phyloP scores from a whole-genome alignment of 2,888 invertebrate genomes.

The Congeria kusceri region DNA sequence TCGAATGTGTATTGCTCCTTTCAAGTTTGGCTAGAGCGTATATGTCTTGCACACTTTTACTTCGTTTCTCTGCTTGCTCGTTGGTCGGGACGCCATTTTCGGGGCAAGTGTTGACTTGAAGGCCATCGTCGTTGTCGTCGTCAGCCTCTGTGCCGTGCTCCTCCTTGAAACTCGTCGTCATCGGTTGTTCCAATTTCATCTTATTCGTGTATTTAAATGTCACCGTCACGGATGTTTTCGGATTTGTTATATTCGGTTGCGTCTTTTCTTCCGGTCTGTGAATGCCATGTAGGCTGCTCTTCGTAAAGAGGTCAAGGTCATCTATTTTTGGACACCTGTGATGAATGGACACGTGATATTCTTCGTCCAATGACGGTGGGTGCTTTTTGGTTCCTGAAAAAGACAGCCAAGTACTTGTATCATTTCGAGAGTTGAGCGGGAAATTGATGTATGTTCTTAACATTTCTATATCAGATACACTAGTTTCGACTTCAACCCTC shows the following conservation, averaged over 20 bases:
- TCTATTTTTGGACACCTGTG: conserved; percentile 48
- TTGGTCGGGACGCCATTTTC: neutral
- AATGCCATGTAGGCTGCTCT: conserved; percentile 43
- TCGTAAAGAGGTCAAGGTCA: conserved; percentile 37
- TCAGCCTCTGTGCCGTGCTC: conserved; percentile 15
- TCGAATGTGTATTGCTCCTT: conserved; percentile 42
- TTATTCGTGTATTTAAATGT: conserved; percentile 14
- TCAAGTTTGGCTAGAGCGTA: conserved; percentile 23
- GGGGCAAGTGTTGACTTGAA: conserved; percentile 39
- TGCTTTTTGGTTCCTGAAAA: conserved; percentile 46
- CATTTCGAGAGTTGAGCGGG: no score
- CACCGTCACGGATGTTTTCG: neutral
- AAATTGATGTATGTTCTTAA: no score
- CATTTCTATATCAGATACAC: no score
- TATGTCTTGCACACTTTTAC: conserved; percentile 35
- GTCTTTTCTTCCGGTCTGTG: conserved; percentile 32
- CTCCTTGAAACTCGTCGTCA: conserved; percentile 19
- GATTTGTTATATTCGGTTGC: neutral
- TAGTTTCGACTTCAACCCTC: no score
- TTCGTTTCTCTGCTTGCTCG: conserved; percentile 16
- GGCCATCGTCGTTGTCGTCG: conserved; percentile 23
- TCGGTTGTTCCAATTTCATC: conserved; percentile 19
- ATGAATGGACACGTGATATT: conserved; percentile 33
- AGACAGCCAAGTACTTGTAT: no score
- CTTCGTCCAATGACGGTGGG: conserved; percentile 27